Percentiles rank a stretch among this genome's conserved stretches.
Evolutionary conservation across 2,113 vertebrate species (phyloP).

Genomic region (Gymnobelideus leadbeateri): DNA sequence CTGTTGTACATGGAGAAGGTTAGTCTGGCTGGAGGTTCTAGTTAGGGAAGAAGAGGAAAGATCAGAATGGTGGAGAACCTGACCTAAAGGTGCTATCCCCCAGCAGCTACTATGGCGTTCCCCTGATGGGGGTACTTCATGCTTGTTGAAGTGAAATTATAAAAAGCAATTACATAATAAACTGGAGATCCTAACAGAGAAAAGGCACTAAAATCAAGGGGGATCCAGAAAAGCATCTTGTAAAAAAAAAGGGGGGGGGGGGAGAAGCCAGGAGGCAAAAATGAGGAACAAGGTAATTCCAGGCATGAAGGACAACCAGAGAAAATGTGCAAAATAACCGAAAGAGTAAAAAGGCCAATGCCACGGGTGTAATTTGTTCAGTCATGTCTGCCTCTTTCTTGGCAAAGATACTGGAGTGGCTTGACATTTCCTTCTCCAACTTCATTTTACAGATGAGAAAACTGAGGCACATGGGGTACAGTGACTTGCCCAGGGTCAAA

Average conservation of each 20-base stretch:
- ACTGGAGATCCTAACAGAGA: not conserved
- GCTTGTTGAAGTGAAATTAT: not conserved
- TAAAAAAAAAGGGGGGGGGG: not conserved
- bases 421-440: not conserved
- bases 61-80: not conserved
- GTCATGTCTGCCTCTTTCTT: not conserved
- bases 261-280: not conserved
- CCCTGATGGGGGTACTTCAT: not conserved
- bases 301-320: not conserved
- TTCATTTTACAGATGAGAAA: not conserved
- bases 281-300: not conserved
- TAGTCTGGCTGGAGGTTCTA: not conserved
- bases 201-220: not conserved
- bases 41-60: not conserved
- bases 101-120: not conserved
- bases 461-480: not conserved
- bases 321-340: not conserved
- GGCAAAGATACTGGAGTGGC: not conserved
- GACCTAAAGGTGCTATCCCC: not conserved
- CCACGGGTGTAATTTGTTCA: not conserved
- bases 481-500: not conserved
- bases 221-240: not conserved
- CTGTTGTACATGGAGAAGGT: not conserved
- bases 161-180: constrained; percentile 16
- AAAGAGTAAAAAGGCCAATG: not conserved